Conservation (phyloP, 2,888 invertebrate genomes). For the Fragum sueziense region DNA sequence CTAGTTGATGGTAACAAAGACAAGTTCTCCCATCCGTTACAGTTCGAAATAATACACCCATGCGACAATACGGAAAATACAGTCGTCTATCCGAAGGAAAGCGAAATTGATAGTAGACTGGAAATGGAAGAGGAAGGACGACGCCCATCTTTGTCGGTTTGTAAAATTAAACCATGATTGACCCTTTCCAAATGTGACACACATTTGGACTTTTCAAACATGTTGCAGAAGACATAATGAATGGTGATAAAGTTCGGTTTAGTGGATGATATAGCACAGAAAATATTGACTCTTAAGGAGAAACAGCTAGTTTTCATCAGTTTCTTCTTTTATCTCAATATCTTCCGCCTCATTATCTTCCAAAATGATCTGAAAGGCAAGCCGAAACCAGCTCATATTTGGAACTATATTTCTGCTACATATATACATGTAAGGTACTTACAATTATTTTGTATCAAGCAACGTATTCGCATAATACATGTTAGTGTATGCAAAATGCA, state of each 20-base stretch:
- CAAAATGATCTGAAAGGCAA: too few species aligned
- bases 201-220: neutral
- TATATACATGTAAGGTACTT: too few species aligned
- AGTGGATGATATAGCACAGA: too few species aligned
- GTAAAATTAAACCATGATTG: neutral
- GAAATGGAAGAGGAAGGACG: conserved; percentile 29
- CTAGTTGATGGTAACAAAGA: conserved; percentile 37
- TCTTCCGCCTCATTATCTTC: neutral
- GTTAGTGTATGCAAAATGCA: too few species aligned
- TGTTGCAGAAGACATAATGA: neutral
- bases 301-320: neutral
- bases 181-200: neutral
- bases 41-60: conserved; percentile 36
- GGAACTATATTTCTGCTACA: too few species aligned
- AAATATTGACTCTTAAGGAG: neutral
- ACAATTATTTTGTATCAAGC: too few species aligned
- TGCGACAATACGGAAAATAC: neutral
- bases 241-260: too few species aligned
- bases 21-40: neutral
- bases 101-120: conserved; percentile 21
- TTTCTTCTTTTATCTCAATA: neutral
- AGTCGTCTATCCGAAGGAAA: conserved; percentile 17
- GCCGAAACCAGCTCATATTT: too few species aligned
- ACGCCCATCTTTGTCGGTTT: neutral
- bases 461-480: too few species aligned